phyloP scores from a whole-genome alignment of 2,113 vertebrate genomes.

The Synchiropus splendidus region DNA sequence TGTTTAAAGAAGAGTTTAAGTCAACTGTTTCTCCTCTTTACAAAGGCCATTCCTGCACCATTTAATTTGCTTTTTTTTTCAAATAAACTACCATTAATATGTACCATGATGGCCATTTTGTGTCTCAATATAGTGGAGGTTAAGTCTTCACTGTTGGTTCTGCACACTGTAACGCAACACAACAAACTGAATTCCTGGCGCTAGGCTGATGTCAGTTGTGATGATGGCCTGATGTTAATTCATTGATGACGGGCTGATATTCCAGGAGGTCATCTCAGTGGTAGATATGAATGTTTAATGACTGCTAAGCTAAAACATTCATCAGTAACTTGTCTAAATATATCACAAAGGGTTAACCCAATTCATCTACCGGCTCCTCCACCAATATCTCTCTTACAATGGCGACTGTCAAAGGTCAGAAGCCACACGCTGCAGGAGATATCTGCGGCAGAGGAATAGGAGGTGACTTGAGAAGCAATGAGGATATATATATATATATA shows the following conservation, averaged over 20 bases:
- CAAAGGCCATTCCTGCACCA: no score
- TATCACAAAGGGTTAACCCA: conserved; percentile 53
- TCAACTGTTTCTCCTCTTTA: no score
- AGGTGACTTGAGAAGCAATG: no score
- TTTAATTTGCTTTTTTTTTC: no score
- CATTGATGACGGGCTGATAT: conserved; percentile 62
- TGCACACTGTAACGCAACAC: no score
- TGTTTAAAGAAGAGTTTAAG: no score
- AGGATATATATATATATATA: no score
- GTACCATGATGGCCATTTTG: no score
- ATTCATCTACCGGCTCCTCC: conserved; percentile 31
- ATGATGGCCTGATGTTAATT: conserved; percentile 35
- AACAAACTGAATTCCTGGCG: no score
- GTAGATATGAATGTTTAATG: conserved; percentile 80
- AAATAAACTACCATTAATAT: no score
- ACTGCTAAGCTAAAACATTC: conserved; percentile 74
- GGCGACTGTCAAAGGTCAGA: conserved; percentile 39
- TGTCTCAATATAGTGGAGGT: no score
- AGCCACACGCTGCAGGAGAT: conserved; percentile 19
- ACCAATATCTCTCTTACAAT: conserved; percentile 40
- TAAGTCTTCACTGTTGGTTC: no score
- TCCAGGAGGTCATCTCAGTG: conserved; percentile 67
- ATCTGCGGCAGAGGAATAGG: background rate
- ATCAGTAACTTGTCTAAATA: conserved; percentile 65
- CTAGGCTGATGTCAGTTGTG: conserved; percentile 4